Base-by-base conservation (phyloP, 2,888 invertebrate species). In the Calephelis perditalis region DNA sequence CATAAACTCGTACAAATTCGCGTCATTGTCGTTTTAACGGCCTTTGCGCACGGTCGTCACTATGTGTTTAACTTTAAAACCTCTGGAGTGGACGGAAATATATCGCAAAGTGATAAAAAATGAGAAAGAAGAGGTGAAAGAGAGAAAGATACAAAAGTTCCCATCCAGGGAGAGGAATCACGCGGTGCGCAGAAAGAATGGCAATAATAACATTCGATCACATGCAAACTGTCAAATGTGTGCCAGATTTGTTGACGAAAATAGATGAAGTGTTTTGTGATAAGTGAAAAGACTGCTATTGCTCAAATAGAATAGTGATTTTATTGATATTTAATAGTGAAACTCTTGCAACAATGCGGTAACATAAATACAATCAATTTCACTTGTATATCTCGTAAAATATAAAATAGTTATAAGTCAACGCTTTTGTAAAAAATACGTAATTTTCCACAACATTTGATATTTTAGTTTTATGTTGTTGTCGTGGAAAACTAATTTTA, bases 111-210 rank as follows among this genome's bases (percentile, higher is more conserved):
- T 87, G 43, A 74, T 74, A 43, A 79, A 79, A 35, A 70, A 70
- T 12, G 84, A 82, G 52, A 75, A 73, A 59, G 79, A 82, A 35
- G 76, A 73, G 57, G 72, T 72, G 56, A 63, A 65, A 35, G 70
- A 72, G 65, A 76, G 73, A 63, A 84, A 81, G 64, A 80, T 86
- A 70, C 93, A 94, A 61, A 93, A 93, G 72, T 94, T 94, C 76
- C 94, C 94, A 1, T 93, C 93, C 1, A 89, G 94, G 54, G 94
- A 94, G 73, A 91, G 94, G 67, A 93, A 94, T 77, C 92, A 92
- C 72, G 94, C 94, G 47, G 92, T 94, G 54, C 84, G 94, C 60
- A 91, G 94, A 68, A 91, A 92, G 66, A 91, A 87, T 67, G 90
- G 86, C 64, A 88, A 87, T 68, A 84, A 85, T 66, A 77, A 77